Percentiles rank a stretch among this genome's conserved stretches.
These are phyloP conservation scores for Syngnathus typhle DNA, from an alignment of 2,113 vertebrate species.

Conservation along the genomic window DNA sequence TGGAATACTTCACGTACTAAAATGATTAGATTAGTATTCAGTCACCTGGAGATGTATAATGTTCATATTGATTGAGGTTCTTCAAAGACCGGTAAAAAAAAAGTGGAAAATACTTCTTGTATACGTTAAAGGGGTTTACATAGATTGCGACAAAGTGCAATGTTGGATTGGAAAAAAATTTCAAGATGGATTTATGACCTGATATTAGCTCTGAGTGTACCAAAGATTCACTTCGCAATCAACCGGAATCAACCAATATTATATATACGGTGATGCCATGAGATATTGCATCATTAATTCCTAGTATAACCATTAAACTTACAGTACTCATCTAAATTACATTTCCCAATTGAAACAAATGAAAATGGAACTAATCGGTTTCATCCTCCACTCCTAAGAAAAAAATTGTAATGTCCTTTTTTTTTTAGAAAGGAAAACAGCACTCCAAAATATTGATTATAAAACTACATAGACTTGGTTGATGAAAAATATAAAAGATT, in stretches of 20 bases:
- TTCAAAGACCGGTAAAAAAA: neutral
- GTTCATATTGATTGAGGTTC: neutral
- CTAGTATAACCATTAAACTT: no score
- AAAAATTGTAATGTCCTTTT: no score
- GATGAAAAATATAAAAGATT: no score
- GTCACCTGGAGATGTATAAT: constrained; percentile 6
- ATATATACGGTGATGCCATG: neutral
- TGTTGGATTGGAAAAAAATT: neutral
- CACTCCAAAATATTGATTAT: no score
- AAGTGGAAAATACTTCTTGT: neutral
- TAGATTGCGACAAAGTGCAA: neutral
- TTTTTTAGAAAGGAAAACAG: no score
- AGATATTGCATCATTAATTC: neutral
- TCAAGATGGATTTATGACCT: no score
- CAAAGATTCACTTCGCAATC: neutral
- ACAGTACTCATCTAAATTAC: no score
- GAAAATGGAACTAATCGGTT: no score
- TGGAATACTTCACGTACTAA: constrained; percentile 27
- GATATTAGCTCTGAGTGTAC: neutral
- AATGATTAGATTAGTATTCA: constrained; percentile 19
- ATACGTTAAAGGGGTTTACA: neutral
- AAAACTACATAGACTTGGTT: no score
- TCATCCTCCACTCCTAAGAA: no score
- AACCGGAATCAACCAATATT: neutral
- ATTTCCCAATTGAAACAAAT: no score